Evolutionary conservation across 2,888 invertebrate genomes (phyloP).

Genomic region (Campoletis raptor): DNA sequence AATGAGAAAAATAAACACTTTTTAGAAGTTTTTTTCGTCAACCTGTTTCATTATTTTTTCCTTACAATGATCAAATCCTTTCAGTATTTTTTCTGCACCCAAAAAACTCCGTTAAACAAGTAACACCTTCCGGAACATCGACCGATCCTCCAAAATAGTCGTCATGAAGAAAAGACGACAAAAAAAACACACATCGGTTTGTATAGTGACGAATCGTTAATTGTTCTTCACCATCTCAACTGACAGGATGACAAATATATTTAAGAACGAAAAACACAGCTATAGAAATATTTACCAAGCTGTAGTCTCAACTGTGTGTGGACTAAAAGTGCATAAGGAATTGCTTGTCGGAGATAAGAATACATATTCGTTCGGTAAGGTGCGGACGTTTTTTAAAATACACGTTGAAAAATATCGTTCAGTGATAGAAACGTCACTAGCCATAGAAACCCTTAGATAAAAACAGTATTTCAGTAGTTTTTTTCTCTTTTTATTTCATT

Average conservation of each 20-base stretch:
- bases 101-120: not conserved
- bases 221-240: constrained; percentile 1
- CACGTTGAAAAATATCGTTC: not conserved
- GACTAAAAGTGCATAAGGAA: constrained; percentile 38
- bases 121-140: not conserved
- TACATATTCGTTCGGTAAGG: constrained; percentile 17
- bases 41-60: no score
- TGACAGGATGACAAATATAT: constrained; percentile 2
- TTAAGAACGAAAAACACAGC: constrained; percentile 3
- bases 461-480: not conserved
- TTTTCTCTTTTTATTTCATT: not conserved
- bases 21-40: not conserved
- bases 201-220: constrained; percentile 4
- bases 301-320: constrained; percentile 3
- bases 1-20: not conserved
- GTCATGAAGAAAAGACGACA: not conserved
- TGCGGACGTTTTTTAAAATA: constrained; percentile 22
- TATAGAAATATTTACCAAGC: not conserved
- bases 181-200: not conserved
- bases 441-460: not conserved
- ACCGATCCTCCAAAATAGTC: not conserved
- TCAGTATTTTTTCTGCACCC: not conserved
- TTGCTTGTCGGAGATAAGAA: constrained; percentile 46
- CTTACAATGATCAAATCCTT: not conserved
- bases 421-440: not conserved